Evolutionary conservation across 2,113 vertebrate genomes (phyloP).

Genomic region (Scomber scombrus): DNA sequence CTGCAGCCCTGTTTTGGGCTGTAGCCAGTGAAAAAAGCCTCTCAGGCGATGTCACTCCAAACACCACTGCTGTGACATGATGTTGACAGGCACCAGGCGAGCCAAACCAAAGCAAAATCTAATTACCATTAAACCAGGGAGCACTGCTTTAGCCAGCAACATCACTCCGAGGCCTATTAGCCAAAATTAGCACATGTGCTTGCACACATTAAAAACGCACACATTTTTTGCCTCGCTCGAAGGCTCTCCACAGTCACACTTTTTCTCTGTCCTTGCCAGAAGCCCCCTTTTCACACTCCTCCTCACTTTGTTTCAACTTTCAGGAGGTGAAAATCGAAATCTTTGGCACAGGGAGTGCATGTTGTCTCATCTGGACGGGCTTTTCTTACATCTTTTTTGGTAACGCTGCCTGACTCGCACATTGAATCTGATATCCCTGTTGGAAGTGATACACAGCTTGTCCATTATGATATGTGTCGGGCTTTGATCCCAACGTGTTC

Average conservation of each 20-base stretch:
- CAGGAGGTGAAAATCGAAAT: slow-evolving; percentile 37
- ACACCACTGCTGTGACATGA: slow-evolving; percentile 68
- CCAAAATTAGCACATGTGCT: slow-evolving; percentile 65
- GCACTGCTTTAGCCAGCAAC: slow-evolving; percentile 52
- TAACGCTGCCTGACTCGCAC: slow-evolving; percentile 36
- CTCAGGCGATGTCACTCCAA: slow-evolving; percentile 69
- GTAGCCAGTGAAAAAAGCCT: slow-evolving; percentile 61
- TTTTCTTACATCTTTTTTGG: slow-evolving; percentile 32
- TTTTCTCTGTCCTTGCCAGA: slow-evolving; percentile 47
- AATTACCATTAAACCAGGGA: slow-evolving; percentile 79
- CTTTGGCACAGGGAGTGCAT: slow-evolving; percentile 24
- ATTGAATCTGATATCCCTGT: slow-evolving; percentile 12
- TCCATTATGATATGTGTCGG: slow-evolving; percentile 45
- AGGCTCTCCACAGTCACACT: slow-evolving; percentile 41
- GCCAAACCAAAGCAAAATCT: slow-evolving; percentile 77
- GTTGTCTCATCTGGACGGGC: slow-evolving; percentile 29
- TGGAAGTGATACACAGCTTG: slow-evolving; percentile 55
- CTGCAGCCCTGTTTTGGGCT: slow-evolving; percentile 52
- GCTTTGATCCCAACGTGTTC: slow-evolving; percentile 51
- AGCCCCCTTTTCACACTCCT: slow-evolving; percentile 52
- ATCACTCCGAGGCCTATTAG: slow-evolving; percentile 74
- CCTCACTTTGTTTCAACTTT: slow-evolving; percentile 46
- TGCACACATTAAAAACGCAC: slow-evolving; percentile 48
- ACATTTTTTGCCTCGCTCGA: slow-evolving; percentile 22
- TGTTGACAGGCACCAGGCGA: slow-evolving; percentile 73